Evolutionary conservation across 1,140 invertebrate species (phyloP), one percentile per base, ranked within the genome.

Genomic region (Neoseiulus cucumeris): DNA sequence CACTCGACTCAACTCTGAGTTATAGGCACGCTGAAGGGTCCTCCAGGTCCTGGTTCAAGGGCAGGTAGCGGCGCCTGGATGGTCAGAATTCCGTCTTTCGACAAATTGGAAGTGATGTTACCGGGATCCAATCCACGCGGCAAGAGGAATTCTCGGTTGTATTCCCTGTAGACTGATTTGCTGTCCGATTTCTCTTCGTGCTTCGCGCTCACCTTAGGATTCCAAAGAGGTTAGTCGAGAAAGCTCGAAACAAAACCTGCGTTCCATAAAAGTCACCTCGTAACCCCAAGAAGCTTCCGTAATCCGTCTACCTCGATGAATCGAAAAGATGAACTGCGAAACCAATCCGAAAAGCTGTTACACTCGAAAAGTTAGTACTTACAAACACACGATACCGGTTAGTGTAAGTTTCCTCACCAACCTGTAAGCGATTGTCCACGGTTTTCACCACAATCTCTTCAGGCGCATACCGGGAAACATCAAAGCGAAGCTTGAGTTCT

Each of bases 361-460:
- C n/a, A n/a, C n/a, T n/a, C n/a, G n/a, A n/a, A n/a, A n/a, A 39
- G 33, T 39, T 39, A 39, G 33, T 39, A 39, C 33, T 39, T 39
- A 39, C 33, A 39, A 39, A 39, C 33, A 39, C 33, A 39, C 33
- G 33, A 39, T 39, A 39, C 45, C 45, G 20, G 28, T 51, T 41
- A 33, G 7, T 44, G 39, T 7, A 33, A 77, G 84, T 83, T 76
- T 39, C 33, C 4, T 39, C 33, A 39, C 33, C 33, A 39, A 92
- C 89, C 82, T 92, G 80, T 70, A 94, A 80, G 81, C 92, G 92
- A 77, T 93, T 92, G 78, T 94, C 89, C 64, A 94, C 89, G 69
- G 89, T 94, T 78, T 94, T 94, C 64, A 95, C 89, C 70, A 93
- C 87, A 74, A 95, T 93, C 80, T 95, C 90, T 74, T 94, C 90